A percentile compares a stretch with the other conserved stretches of the same genome.
Conservation (phyloP, 2,113 vertebrate genomes). For the Benitochromis conjunctus region DNA sequence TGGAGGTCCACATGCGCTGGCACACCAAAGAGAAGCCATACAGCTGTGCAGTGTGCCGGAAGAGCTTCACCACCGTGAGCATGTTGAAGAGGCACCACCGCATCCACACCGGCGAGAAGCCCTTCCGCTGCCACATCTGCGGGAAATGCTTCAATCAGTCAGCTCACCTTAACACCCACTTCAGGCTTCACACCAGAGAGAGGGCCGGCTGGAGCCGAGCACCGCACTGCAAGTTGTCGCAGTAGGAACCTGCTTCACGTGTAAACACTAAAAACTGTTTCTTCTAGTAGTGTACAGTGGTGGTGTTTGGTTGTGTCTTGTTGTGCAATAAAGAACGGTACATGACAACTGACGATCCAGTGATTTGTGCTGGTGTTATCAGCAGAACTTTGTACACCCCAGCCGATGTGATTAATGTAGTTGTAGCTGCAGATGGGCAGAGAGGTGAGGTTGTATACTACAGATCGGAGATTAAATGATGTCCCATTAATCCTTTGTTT, state of each 20-base stretch:
- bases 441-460: not conserved
- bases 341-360: not conserved
- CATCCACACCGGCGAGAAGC: slow-evolving; percentile 71
- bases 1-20: slow-evolving; percentile 73
- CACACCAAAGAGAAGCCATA: slow-evolving; percentile 71
- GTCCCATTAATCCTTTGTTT: not conserved
- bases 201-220: slow-evolving; percentile 10
- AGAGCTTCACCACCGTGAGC: slow-evolving; percentile 69
- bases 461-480: not conserved
- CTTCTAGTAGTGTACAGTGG: not conserved
- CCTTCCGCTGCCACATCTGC: slow-evolving; percentile 66
- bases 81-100: slow-evolving; percentile 71
- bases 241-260: not conserved
- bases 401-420: not conserved
- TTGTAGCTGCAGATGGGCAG: not conserved
- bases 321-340: slow-evolving; percentile 35
- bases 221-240: not conserved
- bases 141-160: slow-evolving; percentile 73
- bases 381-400: not conserved
- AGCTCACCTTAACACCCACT: slow-evolving; percentile 69
- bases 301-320: slow-evolving; percentile 8
- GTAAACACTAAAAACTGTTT: not conserved
- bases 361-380: not conserved
- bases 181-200: slow-evolving; percentile 64
- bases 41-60: slow-evolving; percentile 59